Conservation (phyloP, 2,113 vertebrate genomes). For the Rhabdornis inornatus region DNA sequence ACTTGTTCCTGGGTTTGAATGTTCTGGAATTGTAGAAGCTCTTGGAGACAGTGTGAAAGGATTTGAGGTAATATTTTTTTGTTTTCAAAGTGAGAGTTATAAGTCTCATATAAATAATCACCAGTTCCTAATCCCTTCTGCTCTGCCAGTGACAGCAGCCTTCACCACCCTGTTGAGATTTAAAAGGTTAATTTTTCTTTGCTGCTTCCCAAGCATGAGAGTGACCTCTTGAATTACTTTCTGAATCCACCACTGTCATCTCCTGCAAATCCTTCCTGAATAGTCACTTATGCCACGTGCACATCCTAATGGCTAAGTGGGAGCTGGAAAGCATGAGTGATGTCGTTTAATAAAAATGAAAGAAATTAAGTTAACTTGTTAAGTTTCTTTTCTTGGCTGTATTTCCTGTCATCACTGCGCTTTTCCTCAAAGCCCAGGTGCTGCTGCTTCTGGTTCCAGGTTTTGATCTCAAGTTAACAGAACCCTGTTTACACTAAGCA, state of each 20-base stretch:
- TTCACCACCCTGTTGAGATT: neutral
- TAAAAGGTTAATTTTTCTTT: neutral
- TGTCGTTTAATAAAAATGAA: neutral
- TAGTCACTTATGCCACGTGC: neutral
- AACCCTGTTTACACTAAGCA: neutral
- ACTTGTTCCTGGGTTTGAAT: constrained; percentile 94
- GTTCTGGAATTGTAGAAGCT: constrained; percentile 93
- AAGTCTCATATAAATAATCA: neutral
- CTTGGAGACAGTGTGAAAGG: constrained; percentile 87
- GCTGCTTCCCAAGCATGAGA: neutral
- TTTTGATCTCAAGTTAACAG: neutral
- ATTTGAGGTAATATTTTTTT: constrained; percentile 83
- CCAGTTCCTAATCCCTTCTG: neutral
- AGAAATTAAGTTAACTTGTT: neutral
- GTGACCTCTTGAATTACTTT: neutral
- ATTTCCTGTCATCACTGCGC: neutral
- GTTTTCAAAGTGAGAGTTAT: neutral
- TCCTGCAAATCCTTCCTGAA: neutral
- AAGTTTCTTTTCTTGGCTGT: neutral
- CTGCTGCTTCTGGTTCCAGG: neutral
- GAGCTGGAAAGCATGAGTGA: neutral
- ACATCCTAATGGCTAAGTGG: neutral
- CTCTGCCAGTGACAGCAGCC: neutral
- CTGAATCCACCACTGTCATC: neutral
- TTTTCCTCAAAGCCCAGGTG: neutral